phyloP scores from a whole-genome alignment of 1,140 invertebrate species.

The Eufriesea mexicana region DNA sequence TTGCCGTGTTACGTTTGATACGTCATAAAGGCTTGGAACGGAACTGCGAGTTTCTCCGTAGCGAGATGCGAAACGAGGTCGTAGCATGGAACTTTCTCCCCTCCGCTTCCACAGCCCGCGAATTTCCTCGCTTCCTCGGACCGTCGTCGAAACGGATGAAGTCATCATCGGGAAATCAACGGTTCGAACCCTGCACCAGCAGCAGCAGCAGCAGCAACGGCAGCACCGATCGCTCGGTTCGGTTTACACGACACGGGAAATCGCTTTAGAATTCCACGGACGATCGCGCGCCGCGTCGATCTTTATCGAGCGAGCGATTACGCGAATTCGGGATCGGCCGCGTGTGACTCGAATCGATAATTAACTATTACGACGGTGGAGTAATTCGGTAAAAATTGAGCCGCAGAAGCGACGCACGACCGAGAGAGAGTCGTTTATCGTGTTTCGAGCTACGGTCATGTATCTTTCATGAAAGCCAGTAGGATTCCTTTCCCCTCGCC shows the following conservation, averaged over 20 bases:
- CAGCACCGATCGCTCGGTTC: no score
- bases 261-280: slow-evolving; percentile 48
- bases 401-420: not conserved
- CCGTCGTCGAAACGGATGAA: not conserved
- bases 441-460: not conserved
- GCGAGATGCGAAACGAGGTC: not conserved
- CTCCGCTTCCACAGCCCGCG: not conserved
- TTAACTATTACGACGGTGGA: slow-evolving; percentile 9
- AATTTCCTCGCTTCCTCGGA: no score
- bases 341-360: slow-evolving; percentile 48
- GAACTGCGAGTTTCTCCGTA: not conserved
- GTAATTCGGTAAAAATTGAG: slow-evolving; percentile 15
- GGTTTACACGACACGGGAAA: no score
- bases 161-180: no score
- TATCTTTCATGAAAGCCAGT: slow-evolving; percentile 2
- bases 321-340: slow-evolving; percentile 30
- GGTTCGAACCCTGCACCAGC: no score
- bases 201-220: no score
- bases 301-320: slow-evolving; percentile 40
- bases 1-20: slow-evolving; percentile 48
- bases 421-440: slow-evolving; percentile 8
- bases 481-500: not conserved
- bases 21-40: slow-evolving; percentile 23
- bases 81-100: slow-evolving; percentile 28
- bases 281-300: slow-evolving; percentile 4